phyloP scores from a whole-genome alignment of 2,797 vertebrate species.

The Phoxinus dragarum region DNA sequence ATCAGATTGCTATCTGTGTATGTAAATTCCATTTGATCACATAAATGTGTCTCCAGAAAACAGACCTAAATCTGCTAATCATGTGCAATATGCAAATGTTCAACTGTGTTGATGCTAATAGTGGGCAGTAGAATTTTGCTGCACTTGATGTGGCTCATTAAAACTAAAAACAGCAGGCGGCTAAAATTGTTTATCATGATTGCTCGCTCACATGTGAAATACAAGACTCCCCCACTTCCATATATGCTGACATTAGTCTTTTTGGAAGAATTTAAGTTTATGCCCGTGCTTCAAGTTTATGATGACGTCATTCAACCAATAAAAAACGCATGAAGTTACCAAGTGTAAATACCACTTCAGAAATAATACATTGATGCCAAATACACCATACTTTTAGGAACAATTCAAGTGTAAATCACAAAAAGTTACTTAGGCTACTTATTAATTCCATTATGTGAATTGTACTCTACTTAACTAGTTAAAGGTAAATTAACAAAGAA shows the following conservation, averaged over 20 bases:
- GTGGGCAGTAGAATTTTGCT: slow-evolving; percentile 16
- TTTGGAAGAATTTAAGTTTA: neutral
- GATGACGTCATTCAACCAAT: neutral
- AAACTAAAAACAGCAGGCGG: slow-evolving; percentile 20
- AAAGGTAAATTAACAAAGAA: no score
- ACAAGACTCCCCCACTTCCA: neutral
- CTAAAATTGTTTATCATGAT: slow-evolving; percentile 18
- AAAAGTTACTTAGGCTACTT: no score
- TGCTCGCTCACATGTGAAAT: neutral
- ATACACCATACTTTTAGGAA: neutral
- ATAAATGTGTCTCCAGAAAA: neutral
- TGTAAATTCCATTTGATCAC: neutral
- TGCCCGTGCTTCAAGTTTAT: neutral
- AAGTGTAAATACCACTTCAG: neutral
- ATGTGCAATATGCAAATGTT: neutral
- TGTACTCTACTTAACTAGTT: no score
- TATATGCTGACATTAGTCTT: neutral
- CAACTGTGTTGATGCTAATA: neutral
- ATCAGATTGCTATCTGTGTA: neutral
- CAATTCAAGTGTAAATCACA: slow-evolving; percentile 8
- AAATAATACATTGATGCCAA: neutral
- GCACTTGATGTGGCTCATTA: slow-evolving; percentile 25
- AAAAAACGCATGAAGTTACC: neutral
- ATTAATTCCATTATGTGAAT: no score
- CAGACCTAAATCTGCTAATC: slow-evolving; percentile 6